Evolutionary conservation across 2,797 vertebrate genomes (phyloP).

Genomic region (Steatocranus sp.): DNA sequence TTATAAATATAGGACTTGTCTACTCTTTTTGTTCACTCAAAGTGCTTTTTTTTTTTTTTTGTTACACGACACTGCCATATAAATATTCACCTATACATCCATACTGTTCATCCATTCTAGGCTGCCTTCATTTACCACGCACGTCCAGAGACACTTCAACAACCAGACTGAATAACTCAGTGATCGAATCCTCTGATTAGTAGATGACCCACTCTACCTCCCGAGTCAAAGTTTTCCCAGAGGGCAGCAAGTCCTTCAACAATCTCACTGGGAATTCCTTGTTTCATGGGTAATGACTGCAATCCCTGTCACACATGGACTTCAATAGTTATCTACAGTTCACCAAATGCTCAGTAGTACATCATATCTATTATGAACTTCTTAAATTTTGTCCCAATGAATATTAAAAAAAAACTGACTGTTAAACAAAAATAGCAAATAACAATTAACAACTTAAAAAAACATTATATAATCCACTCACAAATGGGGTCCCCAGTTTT

Average conservation of each 20-base stretch:
- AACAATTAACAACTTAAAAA: not conserved
- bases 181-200: not conserved
- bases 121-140: not conserved
- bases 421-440: not conserved
- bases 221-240: not conserved
- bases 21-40: not conserved
- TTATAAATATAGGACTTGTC: rapidly evolving
- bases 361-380: not conserved
- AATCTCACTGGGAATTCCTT: not conserved
- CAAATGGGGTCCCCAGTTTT: not conserved
- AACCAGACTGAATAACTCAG: not conserved
- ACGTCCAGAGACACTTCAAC: not conserved
- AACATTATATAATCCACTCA: not conserved
- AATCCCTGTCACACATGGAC: not conserved
- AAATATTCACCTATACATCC: not conserved
- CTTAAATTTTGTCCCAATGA: not conserved
- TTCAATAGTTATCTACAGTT: not conserved
- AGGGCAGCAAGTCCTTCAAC: not conserved
- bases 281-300: not conserved
- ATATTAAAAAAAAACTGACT: not conserved
- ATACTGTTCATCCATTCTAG: not conserved
- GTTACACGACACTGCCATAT: not conserved
- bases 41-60: not conserved
- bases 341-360: not conserved
- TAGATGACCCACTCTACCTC: not conserved